Percentiles rank a stretch among this genome's conserved stretches.
phyloP scores from a whole-genome alignment of 2,888 invertebrate genomes.

The Glyphotaelius pellucidus region DNA sequence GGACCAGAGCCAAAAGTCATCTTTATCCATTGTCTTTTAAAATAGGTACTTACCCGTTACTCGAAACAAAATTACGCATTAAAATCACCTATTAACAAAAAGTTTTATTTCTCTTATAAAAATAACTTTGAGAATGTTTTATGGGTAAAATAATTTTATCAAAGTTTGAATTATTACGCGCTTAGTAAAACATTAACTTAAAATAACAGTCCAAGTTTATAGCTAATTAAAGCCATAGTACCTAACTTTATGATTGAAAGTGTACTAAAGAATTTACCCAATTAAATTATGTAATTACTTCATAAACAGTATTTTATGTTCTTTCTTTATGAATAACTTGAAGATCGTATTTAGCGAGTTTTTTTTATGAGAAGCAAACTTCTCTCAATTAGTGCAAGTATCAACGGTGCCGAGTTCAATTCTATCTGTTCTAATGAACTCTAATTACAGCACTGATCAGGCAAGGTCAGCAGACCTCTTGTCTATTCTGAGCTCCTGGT shows the following conservation, averaged over 20 bases:
- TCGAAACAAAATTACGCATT: background rate
- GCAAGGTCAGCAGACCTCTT: slow-evolving; percentile 23
- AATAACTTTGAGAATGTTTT: background rate
- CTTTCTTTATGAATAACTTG: background rate
- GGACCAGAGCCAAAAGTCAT: background rate
- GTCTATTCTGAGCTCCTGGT: background rate
- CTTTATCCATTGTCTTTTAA: background rate
- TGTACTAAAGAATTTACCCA: background rate
- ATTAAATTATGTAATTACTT: background rate
- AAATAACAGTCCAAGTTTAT: background rate
- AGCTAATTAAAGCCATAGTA: too few species aligned
- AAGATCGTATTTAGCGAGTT: background rate
- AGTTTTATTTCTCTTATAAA: background rate
- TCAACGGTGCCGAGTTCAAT: slow-evolving; percentile 28
- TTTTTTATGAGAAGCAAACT: background rate
- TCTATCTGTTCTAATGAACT: slow-evolving; percentile 43
- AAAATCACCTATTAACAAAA: background rate
- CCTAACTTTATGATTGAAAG: background rate
- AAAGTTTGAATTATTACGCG: background rate
- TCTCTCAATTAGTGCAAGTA: slow-evolving; percentile 39
- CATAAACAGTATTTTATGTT: background rate
- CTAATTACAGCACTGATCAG: slow-evolving; percentile 43
- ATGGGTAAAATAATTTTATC: background rate
- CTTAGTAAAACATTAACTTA: background rate
- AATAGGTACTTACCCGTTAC: background rate